Evolutionary conservation across 1,140 invertebrate genomes (phyloP).

Genomic region (Caenorhabditis tropicalis): DNA sequence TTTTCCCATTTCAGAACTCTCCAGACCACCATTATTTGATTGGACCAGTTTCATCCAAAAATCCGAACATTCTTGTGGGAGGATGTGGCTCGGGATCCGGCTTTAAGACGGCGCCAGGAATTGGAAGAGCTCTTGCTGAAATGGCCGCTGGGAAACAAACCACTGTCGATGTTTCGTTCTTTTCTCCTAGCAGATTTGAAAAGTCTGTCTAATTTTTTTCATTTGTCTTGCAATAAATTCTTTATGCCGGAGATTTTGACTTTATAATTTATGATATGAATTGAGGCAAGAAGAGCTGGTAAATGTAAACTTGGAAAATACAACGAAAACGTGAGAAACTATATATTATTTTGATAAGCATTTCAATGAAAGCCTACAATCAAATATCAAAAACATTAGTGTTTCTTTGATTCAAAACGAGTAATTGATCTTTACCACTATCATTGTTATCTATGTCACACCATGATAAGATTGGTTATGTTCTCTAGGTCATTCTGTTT

Average conservation of each 20-base stretch:
- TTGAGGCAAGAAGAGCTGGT: too few species aligned
- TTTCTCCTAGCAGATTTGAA: slow-evolving; percentile 21
- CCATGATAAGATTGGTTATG: background rate
- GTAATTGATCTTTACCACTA: background rate
- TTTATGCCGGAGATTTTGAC: too few species aligned
- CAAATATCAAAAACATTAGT: too few species aligned
- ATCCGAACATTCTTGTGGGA: slow-evolving; percentile 16
- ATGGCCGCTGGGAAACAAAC: slow-evolving; percentile 47
- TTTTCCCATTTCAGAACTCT: slow-evolving; percentile 30
- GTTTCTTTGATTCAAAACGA: background rate
- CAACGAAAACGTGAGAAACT: too few species aligned
- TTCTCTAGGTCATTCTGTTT: background rate
- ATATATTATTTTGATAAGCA: too few species aligned
- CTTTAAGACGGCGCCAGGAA: slow-evolving; percentile 46
- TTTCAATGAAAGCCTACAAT: too few species aligned
- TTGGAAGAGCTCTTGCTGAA: slow-evolving; percentile 43
- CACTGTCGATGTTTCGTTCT: slow-evolving; percentile 47
- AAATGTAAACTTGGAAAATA: too few species aligned
- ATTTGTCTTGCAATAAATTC: too few species aligned
- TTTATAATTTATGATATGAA: too few species aligned
- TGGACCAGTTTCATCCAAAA: background rate
- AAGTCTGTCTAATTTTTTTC: background rate
- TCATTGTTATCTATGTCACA: background rate
- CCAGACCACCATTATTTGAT: slow-evolving; percentile 46
- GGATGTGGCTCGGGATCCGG: slow-evolving; percentile 48